phyloP scores from a whole-genome alignment of 2,888 invertebrate species.

The Smittia sp. region DNA sequence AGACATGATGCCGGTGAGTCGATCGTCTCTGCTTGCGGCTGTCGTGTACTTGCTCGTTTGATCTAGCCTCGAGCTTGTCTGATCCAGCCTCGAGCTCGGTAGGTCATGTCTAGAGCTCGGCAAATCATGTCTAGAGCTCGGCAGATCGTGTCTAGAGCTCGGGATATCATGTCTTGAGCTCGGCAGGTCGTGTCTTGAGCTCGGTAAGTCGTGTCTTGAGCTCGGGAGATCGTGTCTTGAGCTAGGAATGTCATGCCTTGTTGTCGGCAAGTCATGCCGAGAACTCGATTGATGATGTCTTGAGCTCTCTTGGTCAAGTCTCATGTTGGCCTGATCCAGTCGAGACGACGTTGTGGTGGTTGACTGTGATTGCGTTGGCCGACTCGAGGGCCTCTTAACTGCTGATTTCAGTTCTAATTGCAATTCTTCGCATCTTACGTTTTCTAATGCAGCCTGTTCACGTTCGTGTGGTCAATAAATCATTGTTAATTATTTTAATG shows the following conservation, averaged over 20 bases:
- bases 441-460: slow-evolving; percentile 63
- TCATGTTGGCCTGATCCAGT: slow-evolving; percentile 43
- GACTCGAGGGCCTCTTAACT: slow-evolving; percentile 55
- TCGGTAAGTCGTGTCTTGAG: too few relatives aligned
- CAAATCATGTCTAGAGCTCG: too few relatives aligned
- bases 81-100: slow-evolving; percentile 46
- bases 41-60: slow-evolving; percentile 43
- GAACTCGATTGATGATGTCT: too few relatives aligned
- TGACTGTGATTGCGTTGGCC: slow-evolving; percentile 51
- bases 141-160: too few relatives aligned
- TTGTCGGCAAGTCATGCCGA: too few relatives aligned
- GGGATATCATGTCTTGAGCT: too few relatives aligned
- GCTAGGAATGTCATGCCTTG: too few relatives aligned
- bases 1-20: slow-evolving; percentile 47
- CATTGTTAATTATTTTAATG: slow-evolving; percentile 24
- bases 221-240: too few relatives aligned
- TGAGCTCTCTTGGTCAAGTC: slow-evolving; percentile 40
- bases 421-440: slow-evolving; percentile 81
- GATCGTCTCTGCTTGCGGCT: slow-evolving; percentile 5
- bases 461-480: neutral
- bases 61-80: neutral
- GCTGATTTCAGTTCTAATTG: slow-evolving; percentile 81
- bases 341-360: slow-evolving; percentile 48
- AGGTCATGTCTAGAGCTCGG: slow-evolving; percentile 50
- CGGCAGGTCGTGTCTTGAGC: too few relatives aligned